These are phyloP conservation scores for Anguilla rostrata DNA, from an alignment of 2,113 vertebrate genomes.

Conservation along the genomic window DNA sequence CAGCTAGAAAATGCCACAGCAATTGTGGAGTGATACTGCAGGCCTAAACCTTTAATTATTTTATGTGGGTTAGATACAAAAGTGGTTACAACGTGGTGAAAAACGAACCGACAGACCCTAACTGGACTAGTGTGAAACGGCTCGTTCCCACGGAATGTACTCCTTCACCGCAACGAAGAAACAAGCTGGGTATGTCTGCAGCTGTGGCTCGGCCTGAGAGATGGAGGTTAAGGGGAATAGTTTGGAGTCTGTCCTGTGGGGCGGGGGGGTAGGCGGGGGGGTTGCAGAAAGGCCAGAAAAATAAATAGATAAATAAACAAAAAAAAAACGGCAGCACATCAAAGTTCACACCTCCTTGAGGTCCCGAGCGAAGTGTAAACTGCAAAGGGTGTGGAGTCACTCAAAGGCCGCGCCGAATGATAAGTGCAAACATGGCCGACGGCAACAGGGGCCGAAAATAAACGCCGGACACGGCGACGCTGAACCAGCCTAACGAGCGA, in stretches of 20 bases:
- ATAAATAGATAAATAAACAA: not conserved
- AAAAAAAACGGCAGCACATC: not conserved
- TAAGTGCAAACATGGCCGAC: not conserved
- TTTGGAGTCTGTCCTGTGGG: conserved; percentile 14
- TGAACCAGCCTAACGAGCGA: not conserved
- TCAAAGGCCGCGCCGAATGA: not conserved
- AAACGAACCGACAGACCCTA: not conserved
- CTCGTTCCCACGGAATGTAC: not conserved
- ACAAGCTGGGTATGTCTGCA: too few relatives aligned
- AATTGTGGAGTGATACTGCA: not conserved
- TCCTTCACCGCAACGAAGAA: not conserved
- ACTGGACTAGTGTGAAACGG: not conserved
- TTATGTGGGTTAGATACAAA: not conserved
- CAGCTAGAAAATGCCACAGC: not conserved
- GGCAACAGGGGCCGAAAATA: not conserved
- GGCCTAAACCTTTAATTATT: not conserved
- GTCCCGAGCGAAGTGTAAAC: not conserved
- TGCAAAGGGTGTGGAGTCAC: not conserved
- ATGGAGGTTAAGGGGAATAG: not conserved
- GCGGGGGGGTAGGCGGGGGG: not conserved
- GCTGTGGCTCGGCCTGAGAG: not conserved
- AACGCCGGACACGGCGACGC: not conserved
- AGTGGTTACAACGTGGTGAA: not conserved
- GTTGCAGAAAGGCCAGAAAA: conserved; percentile 7
- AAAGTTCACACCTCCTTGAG: not conserved